Base-by-base conservation (phyloP, 2,797 vertebrate genomes). In the Neosalanx taihuensis region DNA sequence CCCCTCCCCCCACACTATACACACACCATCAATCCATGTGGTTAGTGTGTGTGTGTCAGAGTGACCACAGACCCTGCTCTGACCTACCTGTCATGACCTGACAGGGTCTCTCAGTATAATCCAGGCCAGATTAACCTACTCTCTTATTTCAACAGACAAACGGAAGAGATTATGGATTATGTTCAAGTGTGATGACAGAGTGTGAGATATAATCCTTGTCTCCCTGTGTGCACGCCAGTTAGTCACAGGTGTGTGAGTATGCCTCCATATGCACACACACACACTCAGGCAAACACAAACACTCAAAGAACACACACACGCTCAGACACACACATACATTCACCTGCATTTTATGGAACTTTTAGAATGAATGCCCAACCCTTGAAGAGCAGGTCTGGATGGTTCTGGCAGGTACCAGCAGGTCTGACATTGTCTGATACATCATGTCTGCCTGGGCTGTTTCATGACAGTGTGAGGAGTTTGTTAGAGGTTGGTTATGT, bases 81-180 rank as follows among this genome's bases (percentile, higher is more conserved):
- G 85, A 89, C 83, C 82, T 87, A 86, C 86, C 78, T 31, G 60
- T 9, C 41, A 70, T 90, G 88, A 89, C 81, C 83, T 83, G 26
- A 41, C 37, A 72, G 46, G 23, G 35, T 49, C 33, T 30, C 64
- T 69, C 46, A 5, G n/a, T 35, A 51, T 90, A 90, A 90, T 89
- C 89, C 88, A 89, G 88, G 90, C 90, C 88, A 89, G 87, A 91
- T 91, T 90, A 91, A 81, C 81, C 85, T 72, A 80, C 82, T 87
- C 79, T 79, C 79, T 81, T 89, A 87, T 89, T 91, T 85, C 72
- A 37, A 77, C 86, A 86, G 85, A 60, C 65, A 67, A 72, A 61
- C 83, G 83, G 84, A 88, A 83, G 88, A 85, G 86, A 91, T 90
- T 89, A 90, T 79, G 86, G 91, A 90, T 90, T 92, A 90, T 84